Evolutionary conservation across 64 coral and sea anemone species (phyloP), one percentile per base, ranked within the genome.

Genomic region (Acropora tenuis): DNA sequence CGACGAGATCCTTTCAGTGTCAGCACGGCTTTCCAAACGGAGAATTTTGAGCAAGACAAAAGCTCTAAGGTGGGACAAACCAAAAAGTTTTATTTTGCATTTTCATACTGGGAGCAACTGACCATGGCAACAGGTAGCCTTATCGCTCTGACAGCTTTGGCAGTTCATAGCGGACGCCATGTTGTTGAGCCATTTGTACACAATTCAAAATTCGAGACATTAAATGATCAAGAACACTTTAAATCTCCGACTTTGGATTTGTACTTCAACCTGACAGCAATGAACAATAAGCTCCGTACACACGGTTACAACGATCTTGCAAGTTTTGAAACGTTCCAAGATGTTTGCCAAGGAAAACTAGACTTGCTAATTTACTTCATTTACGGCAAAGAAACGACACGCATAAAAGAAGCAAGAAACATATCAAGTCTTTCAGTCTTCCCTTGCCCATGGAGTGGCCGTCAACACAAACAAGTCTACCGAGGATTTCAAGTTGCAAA

Each of bases 101-200:
- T 98, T 93, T 83, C 76, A 41, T 98, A 95, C 90, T 98, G 95
- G 75, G 96, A 98, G 52, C 96, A 98, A 50, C 88, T 98, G 1
- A 85, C 93, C 48, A 81, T 79, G 87, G 94, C 96, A 15, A 98
- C 96, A 76, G 90, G 75, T 58, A 98, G 91, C 80, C 84, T 98
- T 2, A 17, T 98, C 1, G 77, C 57, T 8, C 79, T 98, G 42
- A 63, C 93, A 61, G 92, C 96, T 0, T 93, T 94, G 18, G 96
- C 93, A 4, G 90, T 48, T 42, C 86, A 91, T 52, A 81, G 89
- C 12, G 74, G 74, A 30, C 94, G 96, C 60, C 41, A 79, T 60
- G 71, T 98, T 80, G 96, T 98, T 3, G 82, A 88, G 13, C 96
- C 96, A 47, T 98, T 95, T 88, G 96, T 98, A 53, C 93, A 98